These are phyloP conservation scores for Sabellastarte sp. DNA, from an alignment of 2,888 invertebrate genomes.

Conservation along the genomic window DNA sequence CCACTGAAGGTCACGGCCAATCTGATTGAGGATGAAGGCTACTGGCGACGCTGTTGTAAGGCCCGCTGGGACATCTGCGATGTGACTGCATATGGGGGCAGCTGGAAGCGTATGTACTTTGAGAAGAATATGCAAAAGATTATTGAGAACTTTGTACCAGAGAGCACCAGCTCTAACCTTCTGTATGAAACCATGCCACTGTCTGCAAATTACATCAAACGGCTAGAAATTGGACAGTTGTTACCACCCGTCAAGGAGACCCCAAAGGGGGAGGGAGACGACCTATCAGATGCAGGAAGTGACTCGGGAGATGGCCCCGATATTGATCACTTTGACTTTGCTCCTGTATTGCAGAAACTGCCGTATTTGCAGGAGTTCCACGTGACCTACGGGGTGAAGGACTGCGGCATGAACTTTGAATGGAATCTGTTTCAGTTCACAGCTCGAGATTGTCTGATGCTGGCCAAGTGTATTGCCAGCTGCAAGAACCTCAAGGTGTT, in stretches of 20 bases:
- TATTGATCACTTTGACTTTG: constrained; percentile 59
- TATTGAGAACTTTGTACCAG: constrained; percentile 58
- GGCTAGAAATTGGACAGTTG: constrained; percentile 52
- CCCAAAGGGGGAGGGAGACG: constrained; percentile 48
- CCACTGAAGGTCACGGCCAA: constrained; percentile 59
- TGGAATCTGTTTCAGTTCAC: constrained; percentile 61
- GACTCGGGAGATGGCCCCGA: constrained; percentile 55
- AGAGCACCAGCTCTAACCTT: constrained; percentile 47
- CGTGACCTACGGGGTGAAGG: constrained; percentile 55
- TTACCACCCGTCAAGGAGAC: constrained; percentile 56
- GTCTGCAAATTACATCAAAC: constrained; percentile 52
- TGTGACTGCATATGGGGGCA: constrained; percentile 48
- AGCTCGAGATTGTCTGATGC: constrained; percentile 55
- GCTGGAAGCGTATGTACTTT: constrained; percentile 60
- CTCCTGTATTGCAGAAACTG: constrained; percentile 46
- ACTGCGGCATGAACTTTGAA: constrained; percentile 62
- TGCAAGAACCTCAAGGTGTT: constrained; percentile 53
- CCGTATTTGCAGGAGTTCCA: constrained; percentile 55
- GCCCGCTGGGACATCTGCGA: constrained; percentile 57
- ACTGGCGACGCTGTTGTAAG: constrained; percentile 58
- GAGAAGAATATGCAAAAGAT: constrained; percentile 56
- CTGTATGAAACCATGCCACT: constrained; percentile 49
- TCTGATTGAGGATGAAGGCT: constrained; percentile 57
- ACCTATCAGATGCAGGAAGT: constrained; percentile 53
- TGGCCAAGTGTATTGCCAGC: constrained; percentile 56